These are phyloP conservation scores for Osmerus mordax DNA, from an alignment of 2,113 vertebrate species.

Conservation along the genomic window DNA sequence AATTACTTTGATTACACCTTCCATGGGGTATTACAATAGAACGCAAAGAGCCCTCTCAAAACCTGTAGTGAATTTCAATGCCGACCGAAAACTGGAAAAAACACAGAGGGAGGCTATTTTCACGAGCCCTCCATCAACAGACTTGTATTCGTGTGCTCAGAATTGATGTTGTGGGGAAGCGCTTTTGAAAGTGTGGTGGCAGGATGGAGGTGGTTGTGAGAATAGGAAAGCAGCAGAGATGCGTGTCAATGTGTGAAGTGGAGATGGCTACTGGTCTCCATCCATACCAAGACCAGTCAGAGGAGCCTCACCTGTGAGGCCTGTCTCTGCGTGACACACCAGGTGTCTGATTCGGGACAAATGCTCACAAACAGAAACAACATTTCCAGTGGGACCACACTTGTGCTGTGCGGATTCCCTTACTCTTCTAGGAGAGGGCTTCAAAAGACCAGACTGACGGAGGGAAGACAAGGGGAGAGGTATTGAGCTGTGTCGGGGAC, in stretches of 20 bases:
- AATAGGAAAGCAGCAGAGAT: conserved; percentile 47
- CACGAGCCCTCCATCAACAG: conserved; percentile 44
- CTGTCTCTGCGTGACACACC: conserved; percentile 52
- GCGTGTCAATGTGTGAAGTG: conserved; percentile 51
- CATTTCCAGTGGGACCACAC: conserved; percentile 51
- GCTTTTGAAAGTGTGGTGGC: conserved; percentile 16
- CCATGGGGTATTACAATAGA: conserved; percentile 54
- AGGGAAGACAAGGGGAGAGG: background rate
- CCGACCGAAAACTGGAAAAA: conserved; percentile 15
- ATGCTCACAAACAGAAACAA: conserved; percentile 68
- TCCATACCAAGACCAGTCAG: conserved; percentile 70
- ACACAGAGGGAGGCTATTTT: conserved; percentile 14
- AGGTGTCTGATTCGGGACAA: conserved; percentile 72
- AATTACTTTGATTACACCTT: conserved; percentile 72
- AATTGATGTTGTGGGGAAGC: background rate
- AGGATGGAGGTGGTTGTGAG: conserved; percentile 7
- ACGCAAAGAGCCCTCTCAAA: conserved; percentile 49
- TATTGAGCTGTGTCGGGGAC: conserved; percentile 55
- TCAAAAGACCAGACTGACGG: too few species aligned
- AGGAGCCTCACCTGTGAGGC: conserved; percentile 51
- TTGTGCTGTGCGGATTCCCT: conserved; percentile 1
- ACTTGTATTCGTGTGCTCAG: conserved; percentile 41
- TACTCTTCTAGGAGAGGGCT: background rate
- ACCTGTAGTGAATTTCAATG: conserved; percentile 54
- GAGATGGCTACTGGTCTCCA: conserved; percentile 64